These are phyloP conservation scores for Phasianus colchicus DNA, from an alignment of 2,113 vertebrate genomes.

Conservation along the genomic window DNA sequence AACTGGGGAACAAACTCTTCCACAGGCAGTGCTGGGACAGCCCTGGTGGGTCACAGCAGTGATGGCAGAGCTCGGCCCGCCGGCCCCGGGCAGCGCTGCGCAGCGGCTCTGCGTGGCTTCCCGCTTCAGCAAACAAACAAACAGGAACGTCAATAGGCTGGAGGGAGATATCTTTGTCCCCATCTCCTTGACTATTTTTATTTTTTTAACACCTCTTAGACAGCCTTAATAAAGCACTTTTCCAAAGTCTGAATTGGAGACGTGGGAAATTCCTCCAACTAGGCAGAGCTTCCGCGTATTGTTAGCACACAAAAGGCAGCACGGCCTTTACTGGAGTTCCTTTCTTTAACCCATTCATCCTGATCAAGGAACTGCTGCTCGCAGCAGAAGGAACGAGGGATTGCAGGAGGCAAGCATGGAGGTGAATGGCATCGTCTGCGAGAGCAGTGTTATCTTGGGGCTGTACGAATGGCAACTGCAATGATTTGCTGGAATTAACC, in stretches of 20 bases:
- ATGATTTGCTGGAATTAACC: neutral
- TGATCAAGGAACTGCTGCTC: neutral
- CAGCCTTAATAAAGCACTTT: conserved; percentile 69
- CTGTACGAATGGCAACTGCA: neutral
- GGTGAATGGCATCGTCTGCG: neutral
- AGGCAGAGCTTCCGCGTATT: conserved; percentile 79
- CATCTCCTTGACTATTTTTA: conserved; percentile 42
- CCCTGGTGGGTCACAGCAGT: neutral
- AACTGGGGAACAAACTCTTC: fast-evolving
- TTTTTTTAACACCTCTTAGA: conserved; percentile 62
- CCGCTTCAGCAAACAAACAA: conserved; percentile 41
- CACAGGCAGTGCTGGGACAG: neutral
- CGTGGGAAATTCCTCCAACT: conserved; percentile 83
- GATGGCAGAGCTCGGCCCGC: too few relatives aligned
- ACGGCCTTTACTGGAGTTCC: conserved; percentile 54
- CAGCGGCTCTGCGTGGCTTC: neutral
- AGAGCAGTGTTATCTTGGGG: neutral
- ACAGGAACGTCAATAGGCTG: conserved; percentile 6
- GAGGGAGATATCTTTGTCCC: conserved; percentile 39
- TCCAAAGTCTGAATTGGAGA: conserved; percentile 71
- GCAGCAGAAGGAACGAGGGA: neutral
- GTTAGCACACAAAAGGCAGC: conserved; percentile 74
- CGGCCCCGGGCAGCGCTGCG: too few relatives aligned
- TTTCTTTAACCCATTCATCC: conserved; percentile 70
- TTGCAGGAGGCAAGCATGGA: neutral